Conservation (phyloP, 2,113 vertebrate genomes). For the Bettongia penicillata region DNA sequence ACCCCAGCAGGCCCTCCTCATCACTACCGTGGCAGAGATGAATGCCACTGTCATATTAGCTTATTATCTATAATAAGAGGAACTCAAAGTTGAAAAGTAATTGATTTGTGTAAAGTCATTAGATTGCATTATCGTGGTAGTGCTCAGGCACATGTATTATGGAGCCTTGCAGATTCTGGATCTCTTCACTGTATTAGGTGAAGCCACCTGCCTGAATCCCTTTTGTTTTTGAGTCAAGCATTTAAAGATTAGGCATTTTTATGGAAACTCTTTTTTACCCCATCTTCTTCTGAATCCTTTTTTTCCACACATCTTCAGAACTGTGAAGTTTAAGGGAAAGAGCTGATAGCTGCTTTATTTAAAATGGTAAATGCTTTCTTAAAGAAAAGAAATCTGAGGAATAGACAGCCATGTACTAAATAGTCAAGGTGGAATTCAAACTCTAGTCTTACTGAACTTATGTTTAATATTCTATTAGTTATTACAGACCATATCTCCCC, state of each 20-base stretch:
- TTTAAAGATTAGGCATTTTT: slow-evolving; percentile 33
- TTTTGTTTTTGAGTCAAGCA: slow-evolving; percentile 38
- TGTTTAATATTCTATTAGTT: background rate
- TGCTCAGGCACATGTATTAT: slow-evolving; percentile 16
- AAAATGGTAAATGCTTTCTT: background rate
- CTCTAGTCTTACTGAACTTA: background rate
- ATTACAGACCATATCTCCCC: background rate
- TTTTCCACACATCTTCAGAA: background rate
- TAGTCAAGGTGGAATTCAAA: background rate
- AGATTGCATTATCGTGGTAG: slow-evolving; percentile 2
- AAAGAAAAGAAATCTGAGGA: background rate
- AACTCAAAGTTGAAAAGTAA: slow-evolving; percentile 10
- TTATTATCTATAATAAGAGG: slow-evolving; percentile 30
- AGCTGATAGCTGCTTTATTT: background rate
- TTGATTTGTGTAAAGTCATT: slow-evolving; percentile 36
- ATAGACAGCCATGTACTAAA: background rate
- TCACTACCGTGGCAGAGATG: slow-evolving; percentile 68
- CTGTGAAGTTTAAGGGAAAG: background rate
- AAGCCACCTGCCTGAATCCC: background rate
- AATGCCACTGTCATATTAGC: slow-evolving; percentile 38
- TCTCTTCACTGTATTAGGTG: slow-evolving; percentile 11
- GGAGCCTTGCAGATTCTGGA: slow-evolving; percentile 21
- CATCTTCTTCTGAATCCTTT: background rate
- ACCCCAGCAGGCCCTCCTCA: slow-evolving; percentile 2
- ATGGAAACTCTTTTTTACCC: background rate